These are phyloP conservation scores for Papilio aristodemus DNA, from an alignment of 1,140 invertebrate genomes.

Conservation along the genomic window DNA sequence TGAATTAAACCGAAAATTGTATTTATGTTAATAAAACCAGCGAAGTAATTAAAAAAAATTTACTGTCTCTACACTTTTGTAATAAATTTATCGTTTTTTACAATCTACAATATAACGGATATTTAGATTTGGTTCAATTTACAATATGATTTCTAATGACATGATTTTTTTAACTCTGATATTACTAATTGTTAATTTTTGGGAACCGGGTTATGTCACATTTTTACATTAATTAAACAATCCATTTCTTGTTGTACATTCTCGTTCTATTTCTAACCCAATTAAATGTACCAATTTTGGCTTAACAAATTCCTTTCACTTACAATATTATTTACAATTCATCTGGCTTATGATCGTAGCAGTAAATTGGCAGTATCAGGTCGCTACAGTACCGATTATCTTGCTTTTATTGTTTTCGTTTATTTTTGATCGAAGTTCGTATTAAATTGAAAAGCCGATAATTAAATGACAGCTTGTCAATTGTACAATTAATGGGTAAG, in stretches of 20 bases:
- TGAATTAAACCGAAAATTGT: no score
- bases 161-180: no score
- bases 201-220: no score
- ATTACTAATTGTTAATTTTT: no score
- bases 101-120: neutral
- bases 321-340: neutral
- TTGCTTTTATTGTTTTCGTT: neutral
- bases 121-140: neutral
- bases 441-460: conserved; percentile 6
- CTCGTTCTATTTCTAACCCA: neutral
- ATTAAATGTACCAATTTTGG: neutral
- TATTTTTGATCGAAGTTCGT: neutral
- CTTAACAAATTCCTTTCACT: conserved; percentile 3
- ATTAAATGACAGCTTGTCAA: neutral
- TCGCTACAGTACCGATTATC: neutral
- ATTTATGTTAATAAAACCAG: no score
- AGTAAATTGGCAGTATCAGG: neutral
- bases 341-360: neutral
- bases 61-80: no score
- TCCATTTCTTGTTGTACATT: no score
- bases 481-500: neutral
- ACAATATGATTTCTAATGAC: neutral
- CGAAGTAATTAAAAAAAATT: no score
- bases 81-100: no score
- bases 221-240: no score